Percentiles rank a stretch among this genome's conserved stretches.
phyloP scores from a whole-genome alignment of 1,140 invertebrate genomes.

The Copidosoma floridanum region DNA sequence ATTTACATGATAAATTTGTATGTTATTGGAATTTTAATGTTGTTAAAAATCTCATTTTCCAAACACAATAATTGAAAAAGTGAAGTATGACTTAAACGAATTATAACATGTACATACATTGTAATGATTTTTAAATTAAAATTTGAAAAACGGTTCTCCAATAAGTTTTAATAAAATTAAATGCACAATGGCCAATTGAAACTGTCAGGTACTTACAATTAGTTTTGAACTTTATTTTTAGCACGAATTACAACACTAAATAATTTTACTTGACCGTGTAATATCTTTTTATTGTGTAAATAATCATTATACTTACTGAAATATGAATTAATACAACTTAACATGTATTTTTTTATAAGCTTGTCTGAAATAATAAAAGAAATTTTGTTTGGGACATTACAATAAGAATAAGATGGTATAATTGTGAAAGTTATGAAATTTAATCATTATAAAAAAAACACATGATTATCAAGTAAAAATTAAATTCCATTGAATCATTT shows the following conservation, averaged over 20 bases:
- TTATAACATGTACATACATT: constrained; percentile 1
- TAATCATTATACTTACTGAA: constrained; percentile 3
- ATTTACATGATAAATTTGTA: constrained; percentile 15
- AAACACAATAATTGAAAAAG: constrained; percentile 19
- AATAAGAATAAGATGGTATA: no score
- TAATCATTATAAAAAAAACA: constrained; percentile 20
- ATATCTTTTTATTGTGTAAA: constrained; percentile 13
- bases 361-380: constrained; percentile 14
- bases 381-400: no score
- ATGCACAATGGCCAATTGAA: neutral
- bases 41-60: constrained; percentile 26
- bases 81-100: neutral
- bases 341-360: neutral
- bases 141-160: no score
- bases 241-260: neutral
- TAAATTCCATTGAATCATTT: constrained; percentile 32
- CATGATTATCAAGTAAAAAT: constrained; percentile 19
- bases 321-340: neutral
- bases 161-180: neutral
- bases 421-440: no score
- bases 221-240: neutral
- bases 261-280: neutral
- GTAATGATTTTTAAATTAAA: no score
- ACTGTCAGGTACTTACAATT: neutral
- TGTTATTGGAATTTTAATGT: constrained; percentile 24